These are phyloP conservation scores for Corythornis madagascariensis DNA, from an alignment of 2,113 vertebrate species.

Conservation along the genomic window DNA sequence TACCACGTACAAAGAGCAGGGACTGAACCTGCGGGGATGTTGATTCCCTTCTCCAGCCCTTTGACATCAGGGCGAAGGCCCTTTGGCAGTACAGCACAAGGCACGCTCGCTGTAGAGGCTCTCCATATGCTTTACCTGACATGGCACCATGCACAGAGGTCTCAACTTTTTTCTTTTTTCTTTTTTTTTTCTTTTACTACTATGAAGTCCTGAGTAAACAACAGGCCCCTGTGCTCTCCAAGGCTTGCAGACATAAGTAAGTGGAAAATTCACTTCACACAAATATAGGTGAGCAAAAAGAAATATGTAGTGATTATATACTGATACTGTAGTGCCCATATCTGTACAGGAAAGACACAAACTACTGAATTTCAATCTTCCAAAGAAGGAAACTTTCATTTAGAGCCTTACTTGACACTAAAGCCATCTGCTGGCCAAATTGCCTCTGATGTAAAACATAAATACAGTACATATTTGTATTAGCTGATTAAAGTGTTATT, in stretches of 20 bases:
- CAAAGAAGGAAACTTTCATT: background rate
- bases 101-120: too few species aligned
- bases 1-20: background rate
- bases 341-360: background rate
- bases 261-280: accelerated
- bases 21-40: accelerated
- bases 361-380: background rate
- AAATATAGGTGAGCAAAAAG: background rate
- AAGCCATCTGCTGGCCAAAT: background rate
- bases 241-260: accelerated
- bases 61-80: background rate
- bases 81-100: background rate
- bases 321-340: accelerated
- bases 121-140: too few species aligned
- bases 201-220: background rate
- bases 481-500: background rate
- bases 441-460: background rate
- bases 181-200: background rate
- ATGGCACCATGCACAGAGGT: background rate
- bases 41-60: background rate
- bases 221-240: background rate
- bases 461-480: background rate
- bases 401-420: background rate
- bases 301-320: background rate
- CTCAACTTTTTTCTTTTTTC: background rate